A percentile compares a stretch with the other conserved stretches of the same genome.
phyloP scores from a whole-genome alignment of 1,140 invertebrate species.

The Lasioglossum albipes region DNA sequence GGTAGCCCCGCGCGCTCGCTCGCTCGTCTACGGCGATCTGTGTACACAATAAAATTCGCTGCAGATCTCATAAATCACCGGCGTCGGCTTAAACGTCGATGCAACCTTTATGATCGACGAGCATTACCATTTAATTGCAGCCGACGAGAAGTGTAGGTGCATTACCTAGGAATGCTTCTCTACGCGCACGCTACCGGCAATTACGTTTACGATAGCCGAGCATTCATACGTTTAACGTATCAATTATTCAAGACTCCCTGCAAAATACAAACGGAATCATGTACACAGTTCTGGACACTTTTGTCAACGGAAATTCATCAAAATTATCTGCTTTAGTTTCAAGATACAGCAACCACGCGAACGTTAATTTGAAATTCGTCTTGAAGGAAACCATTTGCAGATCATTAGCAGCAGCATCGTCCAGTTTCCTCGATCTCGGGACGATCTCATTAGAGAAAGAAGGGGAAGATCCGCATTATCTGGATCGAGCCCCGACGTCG shows the following conservation, averaged over 20 bases:
- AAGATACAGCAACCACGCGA: no score
- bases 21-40: no score
- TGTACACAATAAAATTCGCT: background rate
- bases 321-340: no score
- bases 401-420: background rate
- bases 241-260: conserved; percentile 27
- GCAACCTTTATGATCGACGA: conserved; percentile 35
- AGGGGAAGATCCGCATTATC: background rate
- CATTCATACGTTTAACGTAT: conserved; percentile 37
- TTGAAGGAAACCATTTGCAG: background rate
- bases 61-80: conserved; percentile 38
- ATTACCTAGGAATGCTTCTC: background rate
- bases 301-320: no score
- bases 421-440: background rate
- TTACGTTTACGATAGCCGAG: background rate
- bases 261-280: background rate
- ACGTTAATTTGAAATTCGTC: no score
- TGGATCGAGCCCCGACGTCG: conserved; percentile 7
- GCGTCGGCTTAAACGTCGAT: background rate
- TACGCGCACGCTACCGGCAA: background rate
- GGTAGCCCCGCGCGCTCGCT: background rate
- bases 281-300: no score
- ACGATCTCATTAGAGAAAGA: conserved; percentile 27
- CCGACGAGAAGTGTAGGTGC: background rate
- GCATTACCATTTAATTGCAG: conserved; percentile 41